Base-by-base conservation (phyloP, 1,140 invertebrate species). In the Lanistes nyassanus region DNA sequence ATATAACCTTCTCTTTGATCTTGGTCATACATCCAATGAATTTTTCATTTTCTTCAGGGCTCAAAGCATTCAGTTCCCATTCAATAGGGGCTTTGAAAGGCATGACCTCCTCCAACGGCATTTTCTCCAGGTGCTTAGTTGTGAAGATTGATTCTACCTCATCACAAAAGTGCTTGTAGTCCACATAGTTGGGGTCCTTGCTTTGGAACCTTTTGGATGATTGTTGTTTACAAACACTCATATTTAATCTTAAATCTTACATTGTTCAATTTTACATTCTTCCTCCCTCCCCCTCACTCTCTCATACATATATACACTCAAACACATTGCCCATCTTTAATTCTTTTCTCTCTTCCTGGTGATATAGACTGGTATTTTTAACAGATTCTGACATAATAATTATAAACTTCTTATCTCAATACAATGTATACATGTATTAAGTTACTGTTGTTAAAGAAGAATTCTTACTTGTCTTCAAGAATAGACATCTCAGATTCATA, bases 131-230 rank as follows among this genome's bases (percentile, higher is more conserved):
- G 55, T 88, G 73, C 56, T 88, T 87, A 39, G 77, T 83, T n/a
- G 88, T 88, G 77, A 90, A 90, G n/a, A 88, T 83, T 21, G 84
- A 85, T 74, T 90, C 88, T 66, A 89, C 80, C 72, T 89, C 88
- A 75, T 88, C 83, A 74, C 81, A 87, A 80, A 90, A 89, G 21
- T 78, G 79, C 36, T 85, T 76, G 75, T 88, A 89, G 26, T 89
- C 85, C 7, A 90, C 84, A 76, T 83, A 84, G 51, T 86, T 81
- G 37, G 69, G 64, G 72, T 88, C 80, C 19, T 69, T 36, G 23
- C 82, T 82, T 70, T 85, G 78, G 74, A 84, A 89, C 74, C 88
- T 86, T 34, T n/a, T 9, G 19, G 42, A 47, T 16, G 19, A 47
- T 47, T 2, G 42, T 47, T 47, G 7, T 29, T 64, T 64, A 9